Evolutionary conservation across 2,113 vertebrate species (phyloP).

Genomic region (Oreotragus oreotragus): DNA sequence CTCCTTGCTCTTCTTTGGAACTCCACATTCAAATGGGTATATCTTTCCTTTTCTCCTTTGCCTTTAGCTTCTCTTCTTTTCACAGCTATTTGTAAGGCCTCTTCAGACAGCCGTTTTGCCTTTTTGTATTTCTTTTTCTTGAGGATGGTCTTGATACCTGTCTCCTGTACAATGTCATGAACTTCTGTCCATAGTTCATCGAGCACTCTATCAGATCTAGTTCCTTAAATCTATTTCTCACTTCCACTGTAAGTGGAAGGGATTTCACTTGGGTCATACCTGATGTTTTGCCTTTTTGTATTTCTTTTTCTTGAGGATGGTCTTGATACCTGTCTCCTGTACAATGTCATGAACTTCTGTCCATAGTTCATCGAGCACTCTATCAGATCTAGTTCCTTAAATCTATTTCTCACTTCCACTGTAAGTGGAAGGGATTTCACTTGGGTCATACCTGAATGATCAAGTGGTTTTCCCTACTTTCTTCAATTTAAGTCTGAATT

Average conservation of each 20-base stretch:
- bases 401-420: neutral
- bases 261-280: neutral
- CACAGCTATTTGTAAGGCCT: neutral
- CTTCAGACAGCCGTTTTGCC: fast-evolving
- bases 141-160: neutral
- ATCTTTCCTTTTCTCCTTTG: neutral
- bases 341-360: neutral
- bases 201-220: neutral
- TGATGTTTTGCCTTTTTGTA: neutral
- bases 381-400: neutral
- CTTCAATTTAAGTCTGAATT: neutral
- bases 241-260: neutral
- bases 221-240: neutral
- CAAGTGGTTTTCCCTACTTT: neutral
- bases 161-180: neutral
- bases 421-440: neutral
- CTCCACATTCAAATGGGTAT: fast-evolving
- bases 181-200: neutral
- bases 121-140: neutral
- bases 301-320: neutral
- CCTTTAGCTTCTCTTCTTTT: neutral
- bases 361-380: neutral
- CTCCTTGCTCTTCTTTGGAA: neutral
- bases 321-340: neutral
- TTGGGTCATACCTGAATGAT: neutral